Evolutionary conservation across 2,113 vertebrate species (phyloP).

Genomic region (Glaucomys volans): DNA sequence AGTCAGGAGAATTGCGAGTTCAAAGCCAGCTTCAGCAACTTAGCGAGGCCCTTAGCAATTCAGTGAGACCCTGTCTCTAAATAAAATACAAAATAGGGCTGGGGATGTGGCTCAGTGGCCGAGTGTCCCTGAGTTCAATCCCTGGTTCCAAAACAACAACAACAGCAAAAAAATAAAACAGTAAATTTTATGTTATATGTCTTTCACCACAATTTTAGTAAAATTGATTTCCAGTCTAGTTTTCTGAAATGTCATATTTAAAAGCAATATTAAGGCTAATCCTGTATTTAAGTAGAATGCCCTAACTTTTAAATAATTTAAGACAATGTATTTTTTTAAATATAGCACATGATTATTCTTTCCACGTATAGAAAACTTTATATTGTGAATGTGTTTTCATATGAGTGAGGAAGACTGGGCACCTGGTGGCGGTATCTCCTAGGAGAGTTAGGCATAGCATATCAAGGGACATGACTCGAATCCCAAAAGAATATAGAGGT

Average conservation of each 20-base stretch:
- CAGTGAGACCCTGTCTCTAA: no score
- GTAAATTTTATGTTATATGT: background rate
- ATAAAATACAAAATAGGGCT: no score
- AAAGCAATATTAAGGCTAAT: background rate
- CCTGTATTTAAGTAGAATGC: background rate
- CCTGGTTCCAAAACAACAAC: no score
- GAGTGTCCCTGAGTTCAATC: no score
- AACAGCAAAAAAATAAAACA: no score
- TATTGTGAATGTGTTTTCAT: background rate
- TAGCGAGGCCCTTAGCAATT: no score
- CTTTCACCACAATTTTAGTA: background rate
- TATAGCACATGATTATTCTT: background rate
- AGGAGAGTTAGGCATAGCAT: background rate
- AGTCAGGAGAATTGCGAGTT: no score
- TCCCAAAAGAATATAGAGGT: background rate
- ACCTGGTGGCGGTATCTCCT: background rate
- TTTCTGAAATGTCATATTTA: background rate
- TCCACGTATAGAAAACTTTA: background rate
- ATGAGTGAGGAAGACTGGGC: background rate
- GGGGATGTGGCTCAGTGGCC: no score
- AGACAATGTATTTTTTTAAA: background rate
- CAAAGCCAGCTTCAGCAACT: no score
- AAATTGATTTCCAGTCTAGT: background rate
- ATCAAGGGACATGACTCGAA: background rate
- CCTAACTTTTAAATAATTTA: conserved; percentile 13